Base-by-base conservation (phyloP, 2,888 invertebrate genomes). In the Idaea dimidiata region DNA sequence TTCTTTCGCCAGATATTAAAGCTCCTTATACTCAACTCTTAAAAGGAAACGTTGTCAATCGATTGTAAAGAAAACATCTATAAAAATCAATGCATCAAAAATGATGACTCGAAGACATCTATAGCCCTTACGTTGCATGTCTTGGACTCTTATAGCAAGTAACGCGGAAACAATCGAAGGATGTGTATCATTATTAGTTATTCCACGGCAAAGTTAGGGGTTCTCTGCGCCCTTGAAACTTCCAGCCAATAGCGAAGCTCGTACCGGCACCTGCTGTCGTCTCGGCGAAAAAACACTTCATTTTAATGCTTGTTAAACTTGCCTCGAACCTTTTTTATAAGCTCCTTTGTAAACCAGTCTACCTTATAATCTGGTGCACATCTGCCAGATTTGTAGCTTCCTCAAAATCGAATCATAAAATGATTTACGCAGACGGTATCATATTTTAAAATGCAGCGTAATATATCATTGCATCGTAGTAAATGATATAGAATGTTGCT, bases 181-280 rank as follows among this genome's bases (percentile, higher is more conserved):
- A 66, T 63, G 69, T 69, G 63, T 76, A 73, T 74, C 70, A 74
- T 78, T 78, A 79, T 73, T 72, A 74, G 62, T 68, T 69, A 70
- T 67, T 60, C 64, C 70, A 66, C 63, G 64, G 70, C 70, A 68
- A 77, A 72, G 63, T 73, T 78, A 72, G 71, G 80, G 79, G 76
- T 74, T 69, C 75, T 65, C 64, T 72, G 67, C 60, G 72, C 73
- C 73, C 77, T 80, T 78, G 76, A 77, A 66, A 57, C 59, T 62
- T 61, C 59, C 72, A 71, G 55, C 78, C 74, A 80, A 80, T 76
- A 66, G 69, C 71, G 68, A 65, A 62, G 65, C 24, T 59, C 62
- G 66, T 56, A 56, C 61, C 61, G 65, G 71, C 80, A 80, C 78
- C 80, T 79, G 80, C 77, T 65, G 65, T 67, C 66, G 63, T 16